phyloP scores from a whole-genome alignment of 2,113 vertebrate genomes.

The Pitta sordida region DNA sequence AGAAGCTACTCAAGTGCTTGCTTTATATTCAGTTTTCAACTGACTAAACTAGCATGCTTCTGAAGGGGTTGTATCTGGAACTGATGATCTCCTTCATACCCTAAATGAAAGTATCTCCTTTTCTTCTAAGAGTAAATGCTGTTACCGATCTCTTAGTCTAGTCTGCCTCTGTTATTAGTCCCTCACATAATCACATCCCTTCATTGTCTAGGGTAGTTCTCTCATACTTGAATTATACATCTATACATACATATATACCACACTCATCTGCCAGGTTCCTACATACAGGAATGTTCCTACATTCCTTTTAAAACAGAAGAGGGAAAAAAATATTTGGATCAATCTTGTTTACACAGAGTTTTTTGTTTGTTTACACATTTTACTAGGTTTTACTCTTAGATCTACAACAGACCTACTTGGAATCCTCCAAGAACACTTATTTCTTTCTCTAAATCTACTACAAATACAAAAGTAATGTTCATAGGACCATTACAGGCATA shows the following conservation, averaged over 20 bases:
- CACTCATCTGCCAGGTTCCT: neutral
- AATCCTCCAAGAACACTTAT: neutral
- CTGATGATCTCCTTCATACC: neutral
- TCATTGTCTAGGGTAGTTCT: neutral
- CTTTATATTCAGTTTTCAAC: neutral
- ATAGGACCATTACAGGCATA: neutral
- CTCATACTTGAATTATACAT: accelerated
- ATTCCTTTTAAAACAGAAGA: too few species aligned
- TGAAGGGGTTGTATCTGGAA: neutral
- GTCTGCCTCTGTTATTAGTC: neutral
- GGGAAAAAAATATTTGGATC: too few species aligned
- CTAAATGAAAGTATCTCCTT: neutral
- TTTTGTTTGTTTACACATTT: neutral
- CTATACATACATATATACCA: too few species aligned
- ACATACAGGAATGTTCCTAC: neutral
- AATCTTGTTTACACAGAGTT: neutral
- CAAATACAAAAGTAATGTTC: neutral
- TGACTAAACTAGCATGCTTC: neutral
- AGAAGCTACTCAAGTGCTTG: neutral
- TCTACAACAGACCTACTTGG: neutral
- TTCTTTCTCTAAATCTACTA: neutral
- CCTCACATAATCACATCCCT: neutral
- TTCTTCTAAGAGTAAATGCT: neutral
- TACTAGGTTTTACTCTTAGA: neutral
- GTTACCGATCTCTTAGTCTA: neutral